Conservation (phyloP, 2,797 vertebrate genomes). For the Oreortyx pictus region DNA sequence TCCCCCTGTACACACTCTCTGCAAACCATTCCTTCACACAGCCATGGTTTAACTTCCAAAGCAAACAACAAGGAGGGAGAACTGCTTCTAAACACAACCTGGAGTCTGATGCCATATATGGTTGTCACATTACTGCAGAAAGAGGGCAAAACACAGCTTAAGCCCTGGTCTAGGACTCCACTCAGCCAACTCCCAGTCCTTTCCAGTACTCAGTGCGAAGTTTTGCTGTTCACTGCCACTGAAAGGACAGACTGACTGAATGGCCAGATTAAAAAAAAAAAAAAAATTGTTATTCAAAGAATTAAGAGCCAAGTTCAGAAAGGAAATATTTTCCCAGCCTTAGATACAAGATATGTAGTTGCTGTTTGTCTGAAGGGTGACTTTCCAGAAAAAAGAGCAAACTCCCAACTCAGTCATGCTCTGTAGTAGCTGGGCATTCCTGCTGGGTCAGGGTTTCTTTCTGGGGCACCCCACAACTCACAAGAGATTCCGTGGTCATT, state of each 20-base stretch:
- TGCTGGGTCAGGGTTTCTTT: not conserved
- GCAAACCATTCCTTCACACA: not conserved
- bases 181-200: not conserved
- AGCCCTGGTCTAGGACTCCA: not conserved
- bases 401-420: not conserved
- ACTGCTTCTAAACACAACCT: not conserved
- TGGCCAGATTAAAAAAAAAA: not conserved
- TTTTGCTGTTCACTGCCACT: not conserved
- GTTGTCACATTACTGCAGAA: not conserved
- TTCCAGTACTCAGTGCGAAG: not conserved
- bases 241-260: not conserved
- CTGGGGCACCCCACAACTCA: not conserved
- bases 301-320: not conserved
- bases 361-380: not conserved
- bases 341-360: not conserved
- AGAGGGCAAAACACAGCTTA: not conserved
- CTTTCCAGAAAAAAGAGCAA: not conserved
- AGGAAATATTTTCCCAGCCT: not conserved
- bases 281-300: not conserved
- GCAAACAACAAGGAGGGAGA: not conserved
- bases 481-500: not conserved
- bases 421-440: not conserved
- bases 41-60: not conserved
- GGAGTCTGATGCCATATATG: not conserved
- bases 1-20: rapidly evolving